phyloP scores from a whole-genome alignment of 2,888 invertebrate species.

The Parelbella ahira region DNA sequence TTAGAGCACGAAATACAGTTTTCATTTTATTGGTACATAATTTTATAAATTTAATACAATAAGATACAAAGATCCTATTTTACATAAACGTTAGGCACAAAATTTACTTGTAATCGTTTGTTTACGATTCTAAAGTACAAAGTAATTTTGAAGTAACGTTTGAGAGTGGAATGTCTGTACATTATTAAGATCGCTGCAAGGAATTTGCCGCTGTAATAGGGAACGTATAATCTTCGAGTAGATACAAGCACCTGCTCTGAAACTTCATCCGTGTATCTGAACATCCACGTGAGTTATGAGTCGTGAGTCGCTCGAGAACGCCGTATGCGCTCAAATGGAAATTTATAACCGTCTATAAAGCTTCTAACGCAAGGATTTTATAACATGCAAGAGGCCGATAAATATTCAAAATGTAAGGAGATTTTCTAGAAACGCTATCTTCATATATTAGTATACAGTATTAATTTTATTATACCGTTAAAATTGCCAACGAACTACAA shows the following conservation, averaged over 20 bases:
- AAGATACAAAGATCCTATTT: too few species aligned
- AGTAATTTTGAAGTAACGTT: too few species aligned
- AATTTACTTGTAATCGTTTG: too few species aligned
- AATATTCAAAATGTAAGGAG: conserved; percentile 6
- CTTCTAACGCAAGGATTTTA: conserved; percentile 18
- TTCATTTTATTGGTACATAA: background rate
- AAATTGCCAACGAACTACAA: too few species aligned
- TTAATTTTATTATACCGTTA: too few species aligned
- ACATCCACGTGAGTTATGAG: conserved; percentile 58
- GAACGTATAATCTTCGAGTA: conserved; percentile 1
- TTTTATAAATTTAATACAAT: too few species aligned
- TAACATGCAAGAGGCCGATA: conserved; percentile 17
- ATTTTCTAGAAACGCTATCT: background rate
- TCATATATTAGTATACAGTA: too few species aligned
- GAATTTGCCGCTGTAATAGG: conserved; percentile 2
- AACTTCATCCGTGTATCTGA: conserved; percentile 52
- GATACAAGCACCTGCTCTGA: conserved; percentile 49
- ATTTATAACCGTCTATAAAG: conserved; percentile 43
- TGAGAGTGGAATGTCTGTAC: too few species aligned
- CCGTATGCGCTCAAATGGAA: conserved; percentile 55
- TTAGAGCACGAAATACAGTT: too few species aligned
- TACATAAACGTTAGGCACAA: too few species aligned
- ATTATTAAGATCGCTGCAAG: background rate
- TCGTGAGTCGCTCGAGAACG: conserved; percentile 41
- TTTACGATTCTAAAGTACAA: too few species aligned